These are phyloP conservation scores for Unio pictorum DNA, from an alignment of 2,888 invertebrate genomes.

Conservation along the genomic window DNA sequence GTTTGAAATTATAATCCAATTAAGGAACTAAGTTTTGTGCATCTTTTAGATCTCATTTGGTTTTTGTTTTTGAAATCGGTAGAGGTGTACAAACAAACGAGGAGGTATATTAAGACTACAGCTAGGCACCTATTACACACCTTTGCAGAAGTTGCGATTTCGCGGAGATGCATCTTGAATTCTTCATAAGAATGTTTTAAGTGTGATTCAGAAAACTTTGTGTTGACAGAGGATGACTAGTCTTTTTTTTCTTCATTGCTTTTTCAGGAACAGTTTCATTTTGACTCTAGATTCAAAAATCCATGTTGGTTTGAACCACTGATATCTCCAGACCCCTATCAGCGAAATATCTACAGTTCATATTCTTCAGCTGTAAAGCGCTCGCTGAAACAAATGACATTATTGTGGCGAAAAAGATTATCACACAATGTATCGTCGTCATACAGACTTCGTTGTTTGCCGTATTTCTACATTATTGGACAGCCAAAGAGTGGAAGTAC, in stretches of 20 bases:
- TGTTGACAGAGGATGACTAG: no score
- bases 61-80: no score
- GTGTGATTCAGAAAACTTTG: no score
- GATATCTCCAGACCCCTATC: slow-evolving; percentile 38
- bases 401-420: slow-evolving; percentile 3
- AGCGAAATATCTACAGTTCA: slow-evolving; percentile 40
- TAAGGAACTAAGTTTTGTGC: no score
- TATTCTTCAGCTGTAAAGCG: slow-evolving; percentile 31
- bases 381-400: slow-evolving; percentile 14
- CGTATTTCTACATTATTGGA: slow-evolving; percentile 79
- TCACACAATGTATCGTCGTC: slow-evolving; percentile 4
- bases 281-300: slow-evolving; percentile 49
- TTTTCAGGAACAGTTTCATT: slow-evolving; percentile 44
- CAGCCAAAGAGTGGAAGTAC: slow-evolving; percentile 64
- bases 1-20: no score
- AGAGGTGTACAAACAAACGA: no score
- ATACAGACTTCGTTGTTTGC: slow-evolving; percentile 80
- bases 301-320: slow-evolving; percentile 62
- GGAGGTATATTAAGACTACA: no score
- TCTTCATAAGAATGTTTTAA: no score
- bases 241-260: background rate
- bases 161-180: no score
- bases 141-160: no score
- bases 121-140: no score
- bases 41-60: no score